phyloP scores from a whole-genome alignment of 2,888 invertebrate genomes.

The Shargacucullia verbasci region DNA sequence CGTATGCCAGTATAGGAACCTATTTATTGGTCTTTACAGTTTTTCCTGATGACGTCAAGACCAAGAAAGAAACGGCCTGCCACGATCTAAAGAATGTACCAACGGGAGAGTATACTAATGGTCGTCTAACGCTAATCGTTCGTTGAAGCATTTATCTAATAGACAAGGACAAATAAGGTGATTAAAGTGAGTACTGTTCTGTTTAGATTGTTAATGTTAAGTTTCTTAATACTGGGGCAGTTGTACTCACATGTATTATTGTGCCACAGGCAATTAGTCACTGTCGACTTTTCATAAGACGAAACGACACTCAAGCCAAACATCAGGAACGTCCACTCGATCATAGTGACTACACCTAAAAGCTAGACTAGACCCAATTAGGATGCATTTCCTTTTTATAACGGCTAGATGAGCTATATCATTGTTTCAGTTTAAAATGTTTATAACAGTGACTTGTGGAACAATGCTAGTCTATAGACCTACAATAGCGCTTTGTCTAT shows the following conservation, averaged over 20 bases:
- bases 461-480: slow-evolving; percentile 39
- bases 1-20: neutral
- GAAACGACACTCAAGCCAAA: slow-evolving; percentile 55
- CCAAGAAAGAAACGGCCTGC: neutral
- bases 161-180: slow-evolving; percentile 52
- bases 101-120: slow-evolving; percentile 27
- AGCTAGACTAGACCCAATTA: slow-evolving; percentile 11
- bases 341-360: slow-evolving; percentile 51
- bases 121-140: slow-evolving; percentile 40
- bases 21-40: slow-evolving; percentile 3
- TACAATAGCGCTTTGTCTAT: slow-evolving; percentile 49
- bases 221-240: neutral
- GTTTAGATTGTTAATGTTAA: slow-evolving; percentile 28
- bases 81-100: slow-evolving; percentile 7
- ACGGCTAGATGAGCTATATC: slow-evolving; percentile 3
- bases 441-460: slow-evolving; percentile 33
- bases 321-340: slow-evolving; percentile 58
- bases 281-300: slow-evolving; percentile 55
- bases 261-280: slow-evolving; percentile 69
- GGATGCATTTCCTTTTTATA: slow-evolving; percentile 22
- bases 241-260: slow-evolving; percentile 71
- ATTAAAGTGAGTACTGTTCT: slow-evolving; percentile 32
- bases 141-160: slow-evolving; percentile 45
- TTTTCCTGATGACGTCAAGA: slow-evolving; percentile 16
- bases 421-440: slow-evolving; percentile 26